These are phyloP conservation scores for Neopipo cinnamomea DNA, from an alignment of 2,113 vertebrate genomes.

Conservation along the genomic window DNA sequence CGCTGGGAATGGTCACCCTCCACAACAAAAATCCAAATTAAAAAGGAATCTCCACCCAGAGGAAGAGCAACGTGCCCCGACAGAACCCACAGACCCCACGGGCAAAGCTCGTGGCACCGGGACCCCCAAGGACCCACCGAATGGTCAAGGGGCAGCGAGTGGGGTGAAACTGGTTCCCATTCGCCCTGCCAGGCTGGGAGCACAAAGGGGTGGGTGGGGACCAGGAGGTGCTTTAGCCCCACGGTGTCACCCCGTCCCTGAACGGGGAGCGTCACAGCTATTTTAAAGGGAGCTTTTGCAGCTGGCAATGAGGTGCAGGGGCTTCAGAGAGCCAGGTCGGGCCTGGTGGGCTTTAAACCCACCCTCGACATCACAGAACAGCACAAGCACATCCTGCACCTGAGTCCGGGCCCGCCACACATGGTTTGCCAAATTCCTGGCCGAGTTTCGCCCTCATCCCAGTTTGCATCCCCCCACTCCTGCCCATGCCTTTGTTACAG, in stretches of 20 bases:
- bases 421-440: neutral
- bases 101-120: neutral
- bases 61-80: fast-evolving
- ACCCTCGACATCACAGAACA: fast-evolving
- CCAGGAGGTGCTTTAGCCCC: neutral
- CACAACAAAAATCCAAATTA: neutral
- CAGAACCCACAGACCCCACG: neutral
- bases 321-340: neutral
- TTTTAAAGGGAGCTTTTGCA: neutral
- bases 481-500: neutral
- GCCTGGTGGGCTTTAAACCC: neutral
- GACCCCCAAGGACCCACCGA: fast-evolving
- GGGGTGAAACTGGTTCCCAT: neutral
- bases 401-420: fast-evolving
- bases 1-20: fast-evolving
- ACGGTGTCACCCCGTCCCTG: fast-evolving
- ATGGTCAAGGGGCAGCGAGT: fast-evolving
- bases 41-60: fast-evolving
- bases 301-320: fast-evolving
- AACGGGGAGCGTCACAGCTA: fast-evolving
- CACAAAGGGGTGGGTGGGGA: neutral
- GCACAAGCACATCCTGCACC: neutral
- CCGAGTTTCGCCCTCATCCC: fast-evolving
- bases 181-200: neutral
- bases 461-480: neutral